Evolutionary conservation across 2,113 vertebrate species (phyloP), one percentile per base, ranked within the genome.

Genomic region (Neodontobutis hainanensis): DNA sequence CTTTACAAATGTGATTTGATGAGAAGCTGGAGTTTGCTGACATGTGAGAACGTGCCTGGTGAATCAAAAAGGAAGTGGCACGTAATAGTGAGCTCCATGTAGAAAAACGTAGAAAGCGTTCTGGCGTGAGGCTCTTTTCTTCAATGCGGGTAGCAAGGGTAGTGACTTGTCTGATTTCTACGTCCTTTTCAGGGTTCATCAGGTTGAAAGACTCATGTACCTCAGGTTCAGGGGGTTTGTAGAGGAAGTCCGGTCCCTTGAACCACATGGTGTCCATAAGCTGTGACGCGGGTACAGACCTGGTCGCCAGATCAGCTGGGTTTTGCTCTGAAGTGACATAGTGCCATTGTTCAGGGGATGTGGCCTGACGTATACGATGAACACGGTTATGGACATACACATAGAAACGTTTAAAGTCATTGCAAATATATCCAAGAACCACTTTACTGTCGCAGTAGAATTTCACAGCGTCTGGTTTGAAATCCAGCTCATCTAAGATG

Each of bases 361-460:
- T 44, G 6, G 56, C 42, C 43, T 9, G 11, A 2, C 45, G 5
- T 36, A 80, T 63, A 2, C 6, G 19, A 5, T 73, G 64, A 11
- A 72, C 49, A 3, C 5, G 3, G 5, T 74, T 64, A 12, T 36
- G 53, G 0, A 65, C 63, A 32, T 57, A 65, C 3, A 43, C 47
- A 47, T 38, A 61, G 19, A 61, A 52, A 3, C 34, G 44, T 10
- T 32, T 68, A 16, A 50, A 38, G 4, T 75, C 38, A 40, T 72
- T 78, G 6, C 38, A 32, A 5, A 78, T 64, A 11, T 68, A 68
- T 8, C 64, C 65, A 19, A 55, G 58, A 12, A 72, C 48, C 0
- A 74, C 62, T 5, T 65, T 72, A 12, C 78, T 81, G 38, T 75
- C 56, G 5, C 51, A 68, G 12, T 64, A 65, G 4, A 52, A 78